Evolutionary conservation across 2,888 invertebrate genomes (phyloP), one percentile per base, ranked within the genome.

Genomic region (Dolichomitus sp.): DNA sequence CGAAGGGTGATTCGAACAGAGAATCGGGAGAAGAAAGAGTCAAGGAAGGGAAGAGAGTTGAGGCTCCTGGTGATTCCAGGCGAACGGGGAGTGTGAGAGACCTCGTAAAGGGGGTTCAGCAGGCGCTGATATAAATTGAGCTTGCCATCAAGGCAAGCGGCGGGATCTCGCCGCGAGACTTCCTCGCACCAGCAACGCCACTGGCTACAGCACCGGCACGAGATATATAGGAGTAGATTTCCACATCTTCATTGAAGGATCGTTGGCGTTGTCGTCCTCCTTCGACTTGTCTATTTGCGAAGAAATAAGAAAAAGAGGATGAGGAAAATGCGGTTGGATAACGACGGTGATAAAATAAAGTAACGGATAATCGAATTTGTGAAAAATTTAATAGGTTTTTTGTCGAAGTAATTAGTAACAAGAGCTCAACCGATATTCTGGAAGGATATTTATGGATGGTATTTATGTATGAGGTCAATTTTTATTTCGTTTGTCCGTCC

Each of bases 61-160:
- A 66, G 48, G 50, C 75, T 69, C 72, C 12, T 33, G 40, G 80
- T 75, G 83, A 75, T 74, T 83, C 50, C 50, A 68, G 69, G 68
- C 57, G 63, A 66, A 68, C n/a, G 80, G 48, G 50, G 82, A 87
- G 84, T 80, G 88, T 23, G 88, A 86, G 89, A 90, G 88, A 89
- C 87, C 91, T 93, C 92, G 92, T 92, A 93, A 93, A 93, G 91
- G 93, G 92, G 92, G 92, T 91, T 92, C 92, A 92, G 87, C 87
- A 87, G 90, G 88, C 89, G 92, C 90, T 91, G 92, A 93, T 92
- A 93, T 93, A 93, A 93, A 93, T 93, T 93, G 93, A 92, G 92
- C 91, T 91, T 89, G 91, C 92, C 92, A 93, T 93, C 91, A 90
- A 91, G 90, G 90, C 91, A 93, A 93, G 91, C 92, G 93, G 89